A percentile compares a stretch with the other conserved stretches of the same genome.
Conservation (phyloP, 2,888 invertebrate genomes). For the Hetaerina titia region DNA sequence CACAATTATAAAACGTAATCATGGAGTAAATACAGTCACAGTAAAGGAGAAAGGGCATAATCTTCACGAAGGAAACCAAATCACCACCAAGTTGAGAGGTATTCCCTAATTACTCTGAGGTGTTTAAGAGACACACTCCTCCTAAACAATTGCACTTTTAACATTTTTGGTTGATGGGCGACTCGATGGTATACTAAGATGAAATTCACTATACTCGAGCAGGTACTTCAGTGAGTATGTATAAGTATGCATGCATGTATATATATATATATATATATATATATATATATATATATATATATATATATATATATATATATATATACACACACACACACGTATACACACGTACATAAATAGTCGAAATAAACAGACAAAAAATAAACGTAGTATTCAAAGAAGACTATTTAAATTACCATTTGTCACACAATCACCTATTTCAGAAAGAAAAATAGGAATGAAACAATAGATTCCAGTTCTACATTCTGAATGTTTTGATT, state of each 20-base stretch:
- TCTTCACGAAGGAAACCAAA: not conserved
- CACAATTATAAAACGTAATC: slow-evolving; percentile 10
- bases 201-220: not conserved
- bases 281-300: no score
- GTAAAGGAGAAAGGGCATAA: not conserved
- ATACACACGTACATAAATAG: no score
- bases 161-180: slow-evolving; percentile 24
- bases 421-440: no score
- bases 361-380: no score
- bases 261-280: no score
- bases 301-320: no score
- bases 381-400: no score
- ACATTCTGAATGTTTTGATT: no score
- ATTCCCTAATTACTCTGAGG: not conserved
- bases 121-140: not conserved
- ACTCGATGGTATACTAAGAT: not conserved
- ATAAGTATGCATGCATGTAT: not conserved
- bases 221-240: not conserved
- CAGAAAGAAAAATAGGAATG: no score
- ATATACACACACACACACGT: no score
- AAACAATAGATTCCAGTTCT: no score
- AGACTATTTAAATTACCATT: no score
- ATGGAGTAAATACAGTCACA: not conserved
- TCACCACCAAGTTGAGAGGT: not conserved
- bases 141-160: not conserved